These are phyloP conservation scores for Suillia variegata DNA, from an alignment of 2,888 invertebrate species.

Conservation along the genomic window DNA sequence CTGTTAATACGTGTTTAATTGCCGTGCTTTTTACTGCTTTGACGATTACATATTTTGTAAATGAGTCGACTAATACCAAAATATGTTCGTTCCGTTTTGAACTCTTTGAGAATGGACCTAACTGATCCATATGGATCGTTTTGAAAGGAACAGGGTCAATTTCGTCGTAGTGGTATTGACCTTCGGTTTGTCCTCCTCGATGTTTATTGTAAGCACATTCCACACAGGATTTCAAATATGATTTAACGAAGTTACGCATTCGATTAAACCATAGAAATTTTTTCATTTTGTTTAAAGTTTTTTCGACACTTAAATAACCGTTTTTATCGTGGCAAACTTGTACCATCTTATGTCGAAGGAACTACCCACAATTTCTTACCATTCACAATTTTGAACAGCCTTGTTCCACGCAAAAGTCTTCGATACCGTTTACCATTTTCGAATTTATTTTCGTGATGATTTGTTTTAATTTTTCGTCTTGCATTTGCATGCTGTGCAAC, in stretches of 20 bases:
- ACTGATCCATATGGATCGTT: conserved; percentile 18
- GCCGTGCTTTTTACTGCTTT: conserved; percentile 18
- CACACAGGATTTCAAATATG: conserved; percentile 44
- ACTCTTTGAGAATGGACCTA: conserved; percentile 22
- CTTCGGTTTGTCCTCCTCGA: not conserved
- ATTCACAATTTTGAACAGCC: not conserved
- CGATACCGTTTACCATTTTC: not conserved
- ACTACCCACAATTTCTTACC: conserved; percentile 15
- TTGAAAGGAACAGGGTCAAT: conserved; percentile 15
- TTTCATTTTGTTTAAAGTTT: conserved; percentile 36
- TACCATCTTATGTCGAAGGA: conserved; percentile 9
- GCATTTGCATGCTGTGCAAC: conserved; percentile 11
- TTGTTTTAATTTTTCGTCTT: conserved; percentile 3
- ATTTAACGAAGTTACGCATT: conserved; percentile 49
- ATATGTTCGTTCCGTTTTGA: conserved; percentile 16
- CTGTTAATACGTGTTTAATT: conserved; percentile 17
- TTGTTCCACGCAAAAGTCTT: not conserved
- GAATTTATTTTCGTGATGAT: not conserved
- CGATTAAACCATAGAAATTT: conserved; percentile 55
- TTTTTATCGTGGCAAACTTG: conserved; percentile 25
- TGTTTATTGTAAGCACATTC: conserved; percentile 50
- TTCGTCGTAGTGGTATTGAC: conserved; percentile 14
- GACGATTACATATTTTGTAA: conserved; percentile 21
- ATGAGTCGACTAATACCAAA: conserved; percentile 19
- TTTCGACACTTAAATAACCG: conserved; percentile 27